Conservation (phyloP, 2,888 invertebrate species). For the Neocrepidodera transversa region DNA sequence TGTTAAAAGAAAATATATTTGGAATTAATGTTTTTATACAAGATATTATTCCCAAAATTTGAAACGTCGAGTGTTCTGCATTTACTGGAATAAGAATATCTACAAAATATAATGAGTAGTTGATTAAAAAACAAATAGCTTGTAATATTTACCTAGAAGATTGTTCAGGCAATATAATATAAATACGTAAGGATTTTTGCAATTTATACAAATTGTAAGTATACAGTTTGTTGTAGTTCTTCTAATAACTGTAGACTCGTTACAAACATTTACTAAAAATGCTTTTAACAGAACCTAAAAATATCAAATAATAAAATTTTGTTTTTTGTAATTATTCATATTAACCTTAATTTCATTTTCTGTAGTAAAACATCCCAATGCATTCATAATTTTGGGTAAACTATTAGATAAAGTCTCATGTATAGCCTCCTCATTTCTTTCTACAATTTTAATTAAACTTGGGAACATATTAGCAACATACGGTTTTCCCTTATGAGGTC, state of each 20-base stretch:
- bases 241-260: constrained; percentile 75
- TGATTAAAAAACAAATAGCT: background rate
- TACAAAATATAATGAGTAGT: constrained; percentile 41
- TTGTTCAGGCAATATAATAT: constrained; percentile 71
- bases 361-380: constrained; percentile 72
- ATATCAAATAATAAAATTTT: background rate
- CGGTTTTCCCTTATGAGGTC: constrained; percentile 79
- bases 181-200: constrained; percentile 74
- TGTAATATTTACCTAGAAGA: constrained; percentile 63
- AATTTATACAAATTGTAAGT: constrained; percentile 79
- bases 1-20: constrained; percentile 54
- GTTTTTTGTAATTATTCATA: background rate
- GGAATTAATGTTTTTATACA: constrained; percentile 71
- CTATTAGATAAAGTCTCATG: constrained; percentile 72
- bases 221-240: constrained; percentile 84
- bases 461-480: constrained; percentile 79
- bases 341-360: constrained; percentile 73
- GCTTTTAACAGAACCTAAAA: constrained; percentile 71
- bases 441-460: constrained; percentile 74
- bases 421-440: constrained; percentile 74
- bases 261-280: constrained; percentile 70
- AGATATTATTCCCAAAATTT: constrained; percentile 71
- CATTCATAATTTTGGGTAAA: constrained; percentile 70
- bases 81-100: constrained; percentile 55
- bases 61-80: constrained; percentile 59